Evolutionary conservation across 1,140 invertebrate species (phyloP), one percentile per base, ranked within the genome.

Genomic region (Globodera ellingtonae): DNA sequence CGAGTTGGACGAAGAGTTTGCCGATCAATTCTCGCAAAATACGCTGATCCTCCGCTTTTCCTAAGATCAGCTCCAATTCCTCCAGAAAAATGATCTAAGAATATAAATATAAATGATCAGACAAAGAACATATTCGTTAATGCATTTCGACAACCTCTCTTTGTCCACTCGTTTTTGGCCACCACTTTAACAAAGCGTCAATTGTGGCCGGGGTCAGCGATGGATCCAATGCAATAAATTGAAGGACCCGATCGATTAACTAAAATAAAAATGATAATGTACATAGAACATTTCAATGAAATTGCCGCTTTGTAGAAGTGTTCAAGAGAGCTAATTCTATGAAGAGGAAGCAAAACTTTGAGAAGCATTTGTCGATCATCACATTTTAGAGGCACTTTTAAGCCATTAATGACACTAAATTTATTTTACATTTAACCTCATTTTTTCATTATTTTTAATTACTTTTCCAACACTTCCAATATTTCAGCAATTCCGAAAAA

Each of bases 331-430:
- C 24, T 48, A 18, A 44, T 48, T 77, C 67, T 77, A 24, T 77
- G 75, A 15, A 77, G 75, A 18, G 75, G 75, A 44, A 77, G 62
- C 48, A 77, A 67, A 13, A 77, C 69, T 67, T 67, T 62, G 69
- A 44, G 9, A 47, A 77, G 47, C 69, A 77, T 67, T 24, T 77
- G 50, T 69, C 47, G 24, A 18, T 77, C 48, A 24, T 77, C 75
- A 13, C 47, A n/a, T 47, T 69, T 77, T 18, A 77, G 48, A 21
- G 75, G 62, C 24, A 77, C 10, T 47, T 77, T 77, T 9, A 77
- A 77, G 48, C 48, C 75, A 67, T 50, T 46, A 13, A 77, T 48
- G 7, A 77, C 69, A 44, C 75, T 77, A n/a, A 67, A 76, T 24
- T 18, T 48, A 24, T 67, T n/a, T 10, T 69, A 47, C 21, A 47